Evolutionary conservation across 37 sponge, comb jelly and placozoan genomes (phyloP), one percentile per base, ranked within the genome.

Genomic region (Mnemiopsis leidyi): DNA sequence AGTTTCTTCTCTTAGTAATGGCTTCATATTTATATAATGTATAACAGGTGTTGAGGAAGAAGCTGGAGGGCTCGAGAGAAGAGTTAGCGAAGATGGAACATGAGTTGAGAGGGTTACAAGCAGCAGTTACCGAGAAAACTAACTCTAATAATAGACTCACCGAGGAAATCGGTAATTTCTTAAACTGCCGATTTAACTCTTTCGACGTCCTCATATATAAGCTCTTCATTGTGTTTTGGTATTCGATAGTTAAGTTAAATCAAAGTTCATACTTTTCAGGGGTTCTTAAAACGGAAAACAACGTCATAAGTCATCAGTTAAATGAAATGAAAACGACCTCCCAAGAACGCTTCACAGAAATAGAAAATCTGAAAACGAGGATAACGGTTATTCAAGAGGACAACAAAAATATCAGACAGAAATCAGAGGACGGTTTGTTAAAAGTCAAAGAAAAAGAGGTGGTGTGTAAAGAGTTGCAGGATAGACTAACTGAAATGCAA

Each of bases 351-450:
- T 39, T 85, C 30, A 33, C 36, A 23, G 90, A 85, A 28, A 39
- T 85, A 13, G 61, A 85, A 33, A 85, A 85, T 21, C 24, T 85
- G 3, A 85, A 85, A 39, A 85, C 90, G 16, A 85, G 90, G 26
- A 40, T 85, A 38, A 85, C 90, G 26, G 90, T 85, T 1, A 38
- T 85, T 85, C 90, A 85, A 39, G 90, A 85, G 26, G 90, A 85
- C 48, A 85, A 40, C 90, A 85, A 85, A 61, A 85, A 40, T 23
- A 20, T 85, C 36, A 38, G 90, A 39, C 7, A 9, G 26, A 85
- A 85, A 85, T 38, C 61, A 3, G 90, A 85, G 0, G 90, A 85
- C 0, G 39, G 90, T 23, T 26, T 85, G 90, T 20, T 25, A 23
- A 85, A 85, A 33, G 90, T 85, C 25, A 85, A 85, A 33, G 90